Evolutionary conservation across 2,888 invertebrate genomes (phyloP), one percentile per base, ranked within the genome.

Genomic region (Ophion slaviceki): DNA sequence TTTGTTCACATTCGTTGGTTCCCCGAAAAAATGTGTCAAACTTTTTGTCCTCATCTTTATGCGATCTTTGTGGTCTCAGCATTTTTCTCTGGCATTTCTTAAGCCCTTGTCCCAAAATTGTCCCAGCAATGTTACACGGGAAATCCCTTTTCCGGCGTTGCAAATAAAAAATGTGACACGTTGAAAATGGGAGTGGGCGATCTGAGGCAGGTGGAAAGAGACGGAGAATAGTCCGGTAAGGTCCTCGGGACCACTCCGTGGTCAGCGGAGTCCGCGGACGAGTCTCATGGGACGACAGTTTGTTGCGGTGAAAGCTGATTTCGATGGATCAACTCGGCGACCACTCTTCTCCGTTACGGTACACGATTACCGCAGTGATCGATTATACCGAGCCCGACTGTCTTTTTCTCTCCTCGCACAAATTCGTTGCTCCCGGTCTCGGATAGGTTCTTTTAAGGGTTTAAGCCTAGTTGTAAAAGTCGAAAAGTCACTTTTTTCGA

Each of bases 261-360:
- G 79, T 82, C 59, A 71, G 68, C 67, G 59, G 59, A 72, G 74
- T 61, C 74, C 67, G 36, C 74, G 62, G 62, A 67, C 78, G 76
- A 78, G 78, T 82, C 82, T 61, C 83, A 75, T 61, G 83, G 83
- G 83, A 83, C 72, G 78, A 83, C 83, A 83, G 83, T 83, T 83
- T 83, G 79, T 83, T 83, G 83, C 83, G 83, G 83, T 79, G 83
- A 83, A 83, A 83, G 83, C 83, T 83, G 78, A 68, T 74, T 83
- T 75, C 83, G 79, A 83, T 83, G 78, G 74, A 83, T 83, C 83
- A 79, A 79, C 78, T 68, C 78, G 68, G 79, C 74, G 62, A 75
- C 74, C 83, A 83, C 72, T 59, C 74, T 78, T 62, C 83, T 79
- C 79, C 62, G 82, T 83, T 83, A 79, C 79, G 79, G 78, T 79